Conservation (phyloP, 2,888 invertebrate genomes). For the Drosophila yooni region DNA sequence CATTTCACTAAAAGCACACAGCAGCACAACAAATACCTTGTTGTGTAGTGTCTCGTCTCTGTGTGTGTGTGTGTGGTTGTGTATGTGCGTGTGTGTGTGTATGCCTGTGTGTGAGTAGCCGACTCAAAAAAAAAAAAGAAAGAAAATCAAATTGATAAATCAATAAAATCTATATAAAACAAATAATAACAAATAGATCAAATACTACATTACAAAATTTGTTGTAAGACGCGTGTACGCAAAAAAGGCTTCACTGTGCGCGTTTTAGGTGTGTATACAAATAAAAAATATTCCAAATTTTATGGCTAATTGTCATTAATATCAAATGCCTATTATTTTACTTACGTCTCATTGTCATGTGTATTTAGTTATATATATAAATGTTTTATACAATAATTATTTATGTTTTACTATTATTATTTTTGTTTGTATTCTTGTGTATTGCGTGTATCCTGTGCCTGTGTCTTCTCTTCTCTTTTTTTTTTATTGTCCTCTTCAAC, state of each 20-base stretch:
- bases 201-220: conserved; percentile 49
- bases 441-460: conserved; percentile 53
- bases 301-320: conserved; percentile 37
- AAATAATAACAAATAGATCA: conserved; percentile 36
- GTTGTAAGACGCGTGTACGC: conserved; percentile 44
- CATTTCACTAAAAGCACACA: conserved; percentile 1
- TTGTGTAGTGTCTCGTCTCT: conserved; percentile 11
- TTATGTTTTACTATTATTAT: conserved; percentile 22
- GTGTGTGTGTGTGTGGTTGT: conserved; percentile 15
- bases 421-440: conserved; percentile 39
- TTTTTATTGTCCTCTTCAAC: conserved; percentile 16
- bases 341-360: conserved; percentile 43
- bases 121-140: neutral
- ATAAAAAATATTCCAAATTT: conserved; percentile 59
- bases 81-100: conserved; percentile 18
- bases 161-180: conserved; percentile 47
- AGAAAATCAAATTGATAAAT: conserved; percentile 34
- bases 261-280: conserved; percentile 73
- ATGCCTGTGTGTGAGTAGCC: conserved; percentile 20
- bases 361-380: conserved; percentile 39
- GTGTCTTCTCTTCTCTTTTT: conserved; percentile 29
- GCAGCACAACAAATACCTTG: conserved; percentile 5
- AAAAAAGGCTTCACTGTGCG: conserved; percentile 69
- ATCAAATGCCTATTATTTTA: conserved; percentile 15
- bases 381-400: conserved; percentile 16